Evolutionary conservation across 2,113 vertebrate species (phyloP).

Genomic region (Zapornia atra): DNA sequence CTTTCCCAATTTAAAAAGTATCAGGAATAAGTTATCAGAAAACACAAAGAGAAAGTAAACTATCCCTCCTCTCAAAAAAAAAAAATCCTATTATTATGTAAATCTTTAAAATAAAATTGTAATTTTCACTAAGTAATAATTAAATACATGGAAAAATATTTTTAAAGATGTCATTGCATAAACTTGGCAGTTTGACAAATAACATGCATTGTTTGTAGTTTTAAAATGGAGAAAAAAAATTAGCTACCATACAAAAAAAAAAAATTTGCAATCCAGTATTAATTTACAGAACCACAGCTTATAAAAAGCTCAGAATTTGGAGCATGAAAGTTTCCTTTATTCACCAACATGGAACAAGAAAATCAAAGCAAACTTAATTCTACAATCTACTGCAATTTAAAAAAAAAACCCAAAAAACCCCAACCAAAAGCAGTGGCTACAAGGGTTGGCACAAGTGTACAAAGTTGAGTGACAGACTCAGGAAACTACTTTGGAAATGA

Average conservation of each 20-base stretch:
- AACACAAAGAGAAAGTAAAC: background rate
- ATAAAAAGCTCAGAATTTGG: background rate
- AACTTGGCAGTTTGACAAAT: background rate
- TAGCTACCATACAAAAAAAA: background rate
- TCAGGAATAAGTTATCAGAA: background rate
- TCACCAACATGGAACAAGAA: background rate
- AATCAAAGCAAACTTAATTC: background rate
- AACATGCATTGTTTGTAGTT: background rate
- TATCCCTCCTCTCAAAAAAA: background rate
- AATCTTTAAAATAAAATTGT: background rate
- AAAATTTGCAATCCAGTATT: background rate
- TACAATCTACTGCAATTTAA: background rate
- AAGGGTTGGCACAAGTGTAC: background rate
- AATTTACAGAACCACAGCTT: background rate
- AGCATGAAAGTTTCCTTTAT: background rate
- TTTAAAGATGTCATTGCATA: background rate
- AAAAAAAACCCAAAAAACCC: background rate
- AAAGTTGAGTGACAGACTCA: background rate
- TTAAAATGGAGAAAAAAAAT: background rate
- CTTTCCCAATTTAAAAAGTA: background rate
- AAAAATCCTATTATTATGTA: background rate
- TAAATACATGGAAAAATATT: background rate
- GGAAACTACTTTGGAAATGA: background rate
- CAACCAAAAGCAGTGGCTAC: background rate
- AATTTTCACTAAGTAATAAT: background rate